Percentiles rank a stretch among this genome's conserved stretches.
phyloP scores from a whole-genome alignment of 2,888 invertebrate genomes.

The Ernsta delagoae region DNA sequence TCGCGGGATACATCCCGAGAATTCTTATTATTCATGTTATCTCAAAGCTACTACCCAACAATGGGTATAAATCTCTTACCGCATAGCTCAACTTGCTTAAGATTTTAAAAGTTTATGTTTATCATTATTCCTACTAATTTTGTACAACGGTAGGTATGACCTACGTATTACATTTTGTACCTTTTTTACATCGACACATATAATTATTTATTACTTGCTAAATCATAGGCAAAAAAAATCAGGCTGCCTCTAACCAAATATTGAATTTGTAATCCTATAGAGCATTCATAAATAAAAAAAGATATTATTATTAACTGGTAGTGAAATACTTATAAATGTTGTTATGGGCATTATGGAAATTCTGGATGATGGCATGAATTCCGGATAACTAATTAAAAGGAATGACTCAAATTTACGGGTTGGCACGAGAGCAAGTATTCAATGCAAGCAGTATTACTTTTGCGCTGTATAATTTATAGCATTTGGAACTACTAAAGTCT shows the following conservation, averaged over 20 bases:
- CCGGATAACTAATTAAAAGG: conserved; percentile 19
- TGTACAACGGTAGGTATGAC: too few species aligned
- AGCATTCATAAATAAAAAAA: too few species aligned
- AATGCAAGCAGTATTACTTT: conserved; percentile 35
- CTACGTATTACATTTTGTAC: too few species aligned
- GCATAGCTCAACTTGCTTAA: too few species aligned
- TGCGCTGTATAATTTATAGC: conserved; percentile 47
- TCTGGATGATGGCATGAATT: conserved; percentile 17
- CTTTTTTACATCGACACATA: too few species aligned
- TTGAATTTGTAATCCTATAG: not conserved
- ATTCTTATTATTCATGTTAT: conserved; percentile 7
- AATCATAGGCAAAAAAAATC: too few species aligned
- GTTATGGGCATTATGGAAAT: not conserved
- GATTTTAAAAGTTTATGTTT: too few species aligned
- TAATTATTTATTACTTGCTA: too few species aligned
- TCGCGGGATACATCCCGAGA: not conserved
- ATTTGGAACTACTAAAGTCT: conserved; percentile 44
- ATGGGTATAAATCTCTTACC: not conserved
- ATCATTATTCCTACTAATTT: too few species aligned
- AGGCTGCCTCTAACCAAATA: too few species aligned
- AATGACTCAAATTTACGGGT: conserved; percentile 26
- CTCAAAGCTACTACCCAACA: not conserved
- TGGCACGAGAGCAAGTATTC: conserved; percentile 31
- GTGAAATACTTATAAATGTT: not conserved
- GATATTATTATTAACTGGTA: too few species aligned